Conservation (phyloP, 2,113 vertebrate species). For the Psittacula cyanocephala region DNA sequence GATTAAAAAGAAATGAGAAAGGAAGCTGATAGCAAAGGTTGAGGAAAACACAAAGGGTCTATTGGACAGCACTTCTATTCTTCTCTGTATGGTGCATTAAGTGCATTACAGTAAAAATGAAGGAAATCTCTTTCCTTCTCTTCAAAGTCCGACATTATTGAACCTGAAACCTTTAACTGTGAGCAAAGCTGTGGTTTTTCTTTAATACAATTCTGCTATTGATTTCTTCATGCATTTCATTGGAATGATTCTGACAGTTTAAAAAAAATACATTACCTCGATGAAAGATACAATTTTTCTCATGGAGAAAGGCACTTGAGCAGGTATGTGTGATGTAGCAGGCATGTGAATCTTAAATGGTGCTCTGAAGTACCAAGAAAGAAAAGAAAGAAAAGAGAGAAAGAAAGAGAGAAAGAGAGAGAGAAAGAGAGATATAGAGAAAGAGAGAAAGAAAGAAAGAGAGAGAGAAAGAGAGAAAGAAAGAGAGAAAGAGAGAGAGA, state of each 20-base stretch:
- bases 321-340: constrained; percentile 29
- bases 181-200: constrained; percentile 56
- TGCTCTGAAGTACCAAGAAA: not conserved
- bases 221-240: constrained; percentile 62
- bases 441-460: no score
- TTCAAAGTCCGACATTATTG: constrained; percentile 46
- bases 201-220: constrained; percentile 68
- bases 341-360: constrained; percentile 25
- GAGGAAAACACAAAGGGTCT: constrained; percentile 33
- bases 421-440: no score
- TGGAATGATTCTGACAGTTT: constrained; percentile 60
- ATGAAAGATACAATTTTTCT: constrained; percentile 58
- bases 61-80: constrained; percentile 7
- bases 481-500: no score
- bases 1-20: constrained; percentile 45
- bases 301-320: constrained; percentile 15
- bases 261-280: constrained; percentile 57
- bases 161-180: constrained; percentile 57
- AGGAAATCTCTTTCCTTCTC: constrained; percentile 26
- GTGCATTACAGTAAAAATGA: constrained; percentile 37
- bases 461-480: no score
- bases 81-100: constrained; percentile 45
- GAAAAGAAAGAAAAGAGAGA: no score
- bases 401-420: no score
- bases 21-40: constrained; percentile 28